A percentile compares a stretch with the other conserved stretches of the same genome.
phyloP scores from a whole-genome alignment of 2,113 vertebrate species.

The Crotophaga sulcirostris region DNA sequence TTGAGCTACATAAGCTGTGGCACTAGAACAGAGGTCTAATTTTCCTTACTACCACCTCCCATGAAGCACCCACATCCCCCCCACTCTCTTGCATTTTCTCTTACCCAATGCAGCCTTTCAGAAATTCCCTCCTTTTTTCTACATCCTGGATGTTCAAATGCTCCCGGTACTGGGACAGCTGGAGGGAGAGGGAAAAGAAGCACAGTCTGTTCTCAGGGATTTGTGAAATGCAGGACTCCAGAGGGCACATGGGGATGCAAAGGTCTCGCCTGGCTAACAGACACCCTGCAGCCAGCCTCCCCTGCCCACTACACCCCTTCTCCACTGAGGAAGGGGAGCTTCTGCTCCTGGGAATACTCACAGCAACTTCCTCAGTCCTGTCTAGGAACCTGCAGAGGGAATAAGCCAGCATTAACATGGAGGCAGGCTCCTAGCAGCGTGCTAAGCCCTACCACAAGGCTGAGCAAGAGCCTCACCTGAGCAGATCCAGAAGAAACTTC shows the following conservation, averaged over 20 bases:
- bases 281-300: neutral
- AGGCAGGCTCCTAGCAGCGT: neutral
- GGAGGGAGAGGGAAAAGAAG: neutral
- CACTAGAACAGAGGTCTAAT: neutral
- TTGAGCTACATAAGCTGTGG: neutral
- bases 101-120: constrained; percentile 91
- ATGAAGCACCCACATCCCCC: neutral
- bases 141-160: constrained; percentile 88
- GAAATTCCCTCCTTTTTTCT: constrained; percentile 87
- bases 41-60: neutral
- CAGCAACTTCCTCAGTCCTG: constrained; percentile 89
- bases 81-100: neutral
- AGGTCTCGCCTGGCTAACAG: neutral
- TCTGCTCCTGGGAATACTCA: constrained; percentile 72
- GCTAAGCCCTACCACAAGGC: neutral
- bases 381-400: constrained; percentile 82
- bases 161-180: constrained; percentile 92
- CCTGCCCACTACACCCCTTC: neutral
- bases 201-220: neutral
- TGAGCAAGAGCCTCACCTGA: constrained; percentile 78
- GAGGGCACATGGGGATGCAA: neutral
- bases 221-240: neutral
- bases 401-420: neutral
- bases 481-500: constrained; percentile 86
- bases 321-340: neutral